These are phyloP conservation scores for Indri indri DNA, from an alignment of 2,113 vertebrate species.

Conservation along the genomic window DNA sequence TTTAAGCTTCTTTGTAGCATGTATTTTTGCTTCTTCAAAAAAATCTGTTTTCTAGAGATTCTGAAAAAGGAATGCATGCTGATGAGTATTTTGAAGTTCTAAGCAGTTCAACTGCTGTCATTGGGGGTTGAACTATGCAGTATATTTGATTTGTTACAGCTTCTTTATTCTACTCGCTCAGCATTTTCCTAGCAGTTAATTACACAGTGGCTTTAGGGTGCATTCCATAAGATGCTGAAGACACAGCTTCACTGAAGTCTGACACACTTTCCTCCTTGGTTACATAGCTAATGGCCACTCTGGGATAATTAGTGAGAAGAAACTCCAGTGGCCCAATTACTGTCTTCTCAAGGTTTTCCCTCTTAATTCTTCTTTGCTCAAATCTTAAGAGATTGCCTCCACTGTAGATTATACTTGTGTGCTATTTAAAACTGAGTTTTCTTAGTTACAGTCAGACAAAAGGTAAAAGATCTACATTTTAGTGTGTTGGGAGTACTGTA, in stretches of 20 bases:
- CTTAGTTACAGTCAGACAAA: constrained; percentile 36
- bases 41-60: constrained; percentile 60
- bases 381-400: constrained; percentile 51
- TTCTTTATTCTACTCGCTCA: constrained; percentile 82
- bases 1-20: background rate
- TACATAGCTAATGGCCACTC: constrained; percentile 68
- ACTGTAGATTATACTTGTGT: background rate
- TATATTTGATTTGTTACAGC: constrained; percentile 82
- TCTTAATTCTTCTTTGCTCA: constrained; percentile 40
- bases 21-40: constrained; percentile 36
- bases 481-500: background rate
- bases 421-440: constrained; percentile 52
- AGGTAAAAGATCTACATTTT: constrained; percentile 28
- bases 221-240: constrained; percentile 79
- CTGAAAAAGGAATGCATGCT: constrained; percentile 55
- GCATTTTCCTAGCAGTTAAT: constrained; percentile 83
- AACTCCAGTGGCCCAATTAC: constrained; percentile 57
- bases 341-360: constrained; percentile 60
- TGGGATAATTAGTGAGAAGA: constrained; percentile 76
- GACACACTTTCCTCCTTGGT: constrained; percentile 75
- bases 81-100: constrained; percentile 75
- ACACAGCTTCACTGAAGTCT: constrained; percentile 71
- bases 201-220: constrained; percentile 80
- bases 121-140: constrained; percentile 76
- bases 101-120: constrained; percentile 77